Evolutionary conservation across 2,797 vertebrate species (phyloP).

Genomic region (Nannoperca australis): DNA sequence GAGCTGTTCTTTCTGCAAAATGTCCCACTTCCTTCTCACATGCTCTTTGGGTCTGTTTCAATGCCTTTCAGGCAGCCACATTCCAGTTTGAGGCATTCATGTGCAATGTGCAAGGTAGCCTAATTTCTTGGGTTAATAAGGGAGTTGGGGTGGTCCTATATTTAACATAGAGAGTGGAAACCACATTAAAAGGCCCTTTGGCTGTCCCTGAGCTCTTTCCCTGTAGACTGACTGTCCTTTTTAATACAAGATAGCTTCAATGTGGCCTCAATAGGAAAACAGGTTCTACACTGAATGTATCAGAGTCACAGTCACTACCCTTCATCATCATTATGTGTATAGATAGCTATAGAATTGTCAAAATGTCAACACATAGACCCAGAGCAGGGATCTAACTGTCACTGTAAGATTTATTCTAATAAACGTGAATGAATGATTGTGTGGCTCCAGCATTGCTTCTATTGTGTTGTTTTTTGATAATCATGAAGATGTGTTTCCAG

Average conservation of each 20-base stretch:
- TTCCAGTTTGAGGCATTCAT: slow-evolving; percentile 67
- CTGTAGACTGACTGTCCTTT: slow-evolving; percentile 75
- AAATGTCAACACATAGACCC: background rate
- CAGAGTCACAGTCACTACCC: slow-evolving; percentile 14
- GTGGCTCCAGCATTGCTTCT: background rate
- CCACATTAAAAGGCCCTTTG: slow-evolving; percentile 81
- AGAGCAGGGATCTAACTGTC: background rate
- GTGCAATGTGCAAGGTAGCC: slow-evolving; percentile 77
- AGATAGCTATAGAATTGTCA: background rate
- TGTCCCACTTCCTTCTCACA: slow-evolving; percentile 58
- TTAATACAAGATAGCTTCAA: slow-evolving; percentile 78
- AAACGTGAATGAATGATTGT: no score
- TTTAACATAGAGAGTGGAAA: slow-evolving; percentile 82
- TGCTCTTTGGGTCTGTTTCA: slow-evolving; percentile 55
- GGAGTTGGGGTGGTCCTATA: slow-evolving; percentile 81
- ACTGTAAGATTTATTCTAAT: background rate
- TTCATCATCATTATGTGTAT: slow-evolving; percentile 5
- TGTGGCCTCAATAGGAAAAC: slow-evolving; percentile 83
- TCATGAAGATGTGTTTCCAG: background rate
- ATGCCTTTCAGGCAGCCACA: slow-evolving; percentile 60
- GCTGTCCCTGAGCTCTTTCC: slow-evolving; percentile 81
- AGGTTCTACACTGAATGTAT: slow-evolving; percentile 34
- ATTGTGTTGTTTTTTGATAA: background rate
- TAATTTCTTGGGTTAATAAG: slow-evolving; percentile 86
- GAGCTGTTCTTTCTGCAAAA: slow-evolving; percentile 60